Conservation (phyloP, 2,888 invertebrate species). For the Blastobasis adustella region DNA sequence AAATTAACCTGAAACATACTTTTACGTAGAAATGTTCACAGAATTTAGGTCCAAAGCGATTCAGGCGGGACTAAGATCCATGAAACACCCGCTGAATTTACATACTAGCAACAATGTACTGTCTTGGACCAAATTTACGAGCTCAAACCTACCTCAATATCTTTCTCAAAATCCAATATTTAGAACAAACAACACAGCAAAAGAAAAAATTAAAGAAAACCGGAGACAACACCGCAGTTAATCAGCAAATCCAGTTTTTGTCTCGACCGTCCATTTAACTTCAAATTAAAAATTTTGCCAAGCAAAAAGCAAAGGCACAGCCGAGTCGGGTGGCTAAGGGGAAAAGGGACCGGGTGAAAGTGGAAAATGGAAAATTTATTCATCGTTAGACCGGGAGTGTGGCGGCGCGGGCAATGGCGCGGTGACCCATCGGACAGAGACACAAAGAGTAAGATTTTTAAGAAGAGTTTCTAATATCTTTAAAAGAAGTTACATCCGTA, state of each 20-base stretch:
- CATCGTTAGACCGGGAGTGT: slow-evolving; percentile 35
- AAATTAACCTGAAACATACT: no score
- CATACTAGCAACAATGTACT: neutral
- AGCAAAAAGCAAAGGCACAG: slow-evolving; percentile 20
- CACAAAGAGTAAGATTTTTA: no score
- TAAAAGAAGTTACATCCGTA: no score
- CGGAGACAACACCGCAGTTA: slow-evolving; percentile 4
- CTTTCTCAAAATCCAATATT: neutral
- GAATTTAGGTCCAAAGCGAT: neutral
- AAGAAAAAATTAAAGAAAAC: neutral
- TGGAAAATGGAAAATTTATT: slow-evolving; percentile 43
- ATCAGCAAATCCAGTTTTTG: slow-evolving; percentile 20
- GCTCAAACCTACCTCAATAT: neutral
- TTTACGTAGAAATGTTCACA: no score
- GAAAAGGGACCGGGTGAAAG: slow-evolving; percentile 22
- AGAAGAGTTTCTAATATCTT: no score
- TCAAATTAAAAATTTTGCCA: slow-evolving; percentile 28
- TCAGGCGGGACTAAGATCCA: neutral
- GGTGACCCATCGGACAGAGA: slow-evolving; percentile 25
- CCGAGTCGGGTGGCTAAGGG: slow-evolving; percentile 22
- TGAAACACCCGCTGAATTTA: neutral
- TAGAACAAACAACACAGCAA: neutral
- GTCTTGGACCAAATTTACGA: neutral
- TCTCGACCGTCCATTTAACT: slow-evolving; percentile 22
- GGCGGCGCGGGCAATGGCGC: slow-evolving; percentile 16